Base-by-base conservation (phyloP, 1,140 invertebrate species). In the Pteromalus puparum region DNA sequence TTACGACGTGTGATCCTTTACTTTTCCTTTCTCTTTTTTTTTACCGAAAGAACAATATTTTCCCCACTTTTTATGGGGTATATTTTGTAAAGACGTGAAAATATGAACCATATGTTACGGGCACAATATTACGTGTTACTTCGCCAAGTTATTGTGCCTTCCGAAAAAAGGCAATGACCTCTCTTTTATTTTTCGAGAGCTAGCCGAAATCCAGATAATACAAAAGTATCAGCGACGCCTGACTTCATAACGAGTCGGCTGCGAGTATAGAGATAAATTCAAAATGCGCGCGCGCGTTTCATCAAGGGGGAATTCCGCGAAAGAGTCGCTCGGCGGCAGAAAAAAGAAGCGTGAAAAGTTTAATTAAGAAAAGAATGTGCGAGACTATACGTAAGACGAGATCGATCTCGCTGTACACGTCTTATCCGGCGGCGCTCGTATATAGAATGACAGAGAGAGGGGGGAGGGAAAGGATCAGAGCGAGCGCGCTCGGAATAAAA, bases 301-400 rank as follows among this genome's bases (percentile, higher is more conserved):
- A 61, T 61, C 53, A 61, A 61, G 53, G 53, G 53, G 18, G 21
- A n/a, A 21, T n/a, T n/a, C 53, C 18, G 53, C 53, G 21, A 6
- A n/a, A 21, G 53, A 61, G 53, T 21, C 46, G 46, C 46, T 48
- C 46, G 46, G 21, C 6, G 53, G 18, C 15, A 4, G 53, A 78
- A 82, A 86, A 84, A 82, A 81, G 46, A 81, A 83, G 28, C 67
- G 72, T 67, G 65, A 82, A 85, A 83, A 81, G 77, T 86, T 70
- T 81, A 80, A 86, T 86, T 81, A 86, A 83, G 81, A 81, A 80
- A 80, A 81, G 76, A 83, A 83, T 86, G 81, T 72, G 9, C 38
- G 77, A 76, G 82, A 75, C 15, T 83, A 70, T 83, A 81, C 38
- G 73, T 42, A 73, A 77, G 82, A 77, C n/a, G 74, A 86, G 82